These are phyloP conservation scores for Pseudococcus longispinus DNA, from an alignment of 2,888 invertebrate species.

Conservation along the genomic window DNA sequence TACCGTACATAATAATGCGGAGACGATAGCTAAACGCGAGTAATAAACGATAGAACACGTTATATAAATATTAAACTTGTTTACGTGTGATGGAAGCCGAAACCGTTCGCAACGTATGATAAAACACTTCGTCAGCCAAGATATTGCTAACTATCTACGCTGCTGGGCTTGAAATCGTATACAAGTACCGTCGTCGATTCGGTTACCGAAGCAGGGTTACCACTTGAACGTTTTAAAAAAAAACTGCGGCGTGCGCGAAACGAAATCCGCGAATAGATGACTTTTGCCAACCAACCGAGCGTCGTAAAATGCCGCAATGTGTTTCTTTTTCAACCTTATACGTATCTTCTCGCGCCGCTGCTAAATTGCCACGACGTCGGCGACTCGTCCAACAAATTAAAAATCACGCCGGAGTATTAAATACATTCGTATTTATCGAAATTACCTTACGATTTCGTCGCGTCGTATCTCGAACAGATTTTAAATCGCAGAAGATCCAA, in stretches of 20 bases:
- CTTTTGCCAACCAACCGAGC: background rate
- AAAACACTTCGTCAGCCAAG: slow-evolving; percentile 28
- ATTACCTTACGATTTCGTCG: too few species aligned
- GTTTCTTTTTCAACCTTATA: background rate
- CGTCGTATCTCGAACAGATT: background rate
- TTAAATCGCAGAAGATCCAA: background rate
- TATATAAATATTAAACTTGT: slow-evolving; percentile 43
- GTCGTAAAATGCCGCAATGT: background rate
- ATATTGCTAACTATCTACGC: slow-evolving; percentile 49
- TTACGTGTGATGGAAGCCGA: slow-evolving; percentile 46
- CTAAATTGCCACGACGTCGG: background rate
- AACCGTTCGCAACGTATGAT: slow-evolving; percentile 22
- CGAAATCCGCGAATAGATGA: background rate
- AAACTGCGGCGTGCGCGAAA: background rate
- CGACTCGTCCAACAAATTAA: background rate
- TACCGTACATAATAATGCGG: background rate
- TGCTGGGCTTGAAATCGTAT: slow-evolving; percentile 32
- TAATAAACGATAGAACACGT: slow-evolving; percentile 21
- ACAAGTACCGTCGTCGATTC: background rate
- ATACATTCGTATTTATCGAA: background rate
- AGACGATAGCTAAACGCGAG: background rate
- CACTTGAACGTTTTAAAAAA: background rate
- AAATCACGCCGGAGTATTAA: background rate
- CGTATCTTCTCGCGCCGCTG: background rate
- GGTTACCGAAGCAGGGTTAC: slow-evolving; percentile 25